Conservation (phyloP, 1,140 invertebrate genomes). For the Druon quercuslanigerum region DNA sequence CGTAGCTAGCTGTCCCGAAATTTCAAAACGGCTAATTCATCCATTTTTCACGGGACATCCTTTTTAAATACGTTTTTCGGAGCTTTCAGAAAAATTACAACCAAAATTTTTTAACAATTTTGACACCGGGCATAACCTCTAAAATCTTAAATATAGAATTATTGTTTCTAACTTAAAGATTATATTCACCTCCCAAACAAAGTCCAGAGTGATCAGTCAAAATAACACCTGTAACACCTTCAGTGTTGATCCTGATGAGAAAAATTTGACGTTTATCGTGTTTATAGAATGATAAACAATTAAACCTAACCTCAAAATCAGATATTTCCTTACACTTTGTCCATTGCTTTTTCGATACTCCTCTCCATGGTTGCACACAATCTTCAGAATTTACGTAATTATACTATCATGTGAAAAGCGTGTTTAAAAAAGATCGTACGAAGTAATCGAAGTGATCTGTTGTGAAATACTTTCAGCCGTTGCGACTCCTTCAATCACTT, state of each 20-base stretch:
- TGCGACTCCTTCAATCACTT: too few species aligned
- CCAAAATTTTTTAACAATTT: too few species aligned
- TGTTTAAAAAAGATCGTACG: neutral
- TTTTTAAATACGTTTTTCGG: too few species aligned
- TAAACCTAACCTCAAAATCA: slow-evolving; percentile 32
- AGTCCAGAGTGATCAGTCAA: slow-evolving; percentile 70
- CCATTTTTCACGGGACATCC: too few species aligned
- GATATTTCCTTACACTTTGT: slow-evolving; percentile 66
- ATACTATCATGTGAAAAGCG: neutral
- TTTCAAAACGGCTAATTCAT: too few species aligned
- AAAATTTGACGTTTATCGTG: slow-evolving; percentile 26
- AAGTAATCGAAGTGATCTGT: neutral
- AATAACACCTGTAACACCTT: slow-evolving; percentile 67
- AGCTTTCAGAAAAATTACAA: too few species aligned
- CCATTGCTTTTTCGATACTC: slow-evolving; percentile 68
- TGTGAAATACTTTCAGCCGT: neutral
- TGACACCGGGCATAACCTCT: neutral
- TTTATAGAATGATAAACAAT: slow-evolving; percentile 20
- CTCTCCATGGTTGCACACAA: slow-evolving; percentile 63
- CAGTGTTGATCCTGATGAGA: slow-evolving; percentile 57
- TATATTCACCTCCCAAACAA: slow-evolving; percentile 70
- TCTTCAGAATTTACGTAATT: too few species aligned
- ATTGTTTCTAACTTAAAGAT: slow-evolving; percentile 13
- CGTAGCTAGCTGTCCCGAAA: too few species aligned
- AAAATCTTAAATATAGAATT: slow-evolving; percentile 24